Conservation (phyloP, 2,113 vertebrate species). For the Rynchops niger region DNA sequence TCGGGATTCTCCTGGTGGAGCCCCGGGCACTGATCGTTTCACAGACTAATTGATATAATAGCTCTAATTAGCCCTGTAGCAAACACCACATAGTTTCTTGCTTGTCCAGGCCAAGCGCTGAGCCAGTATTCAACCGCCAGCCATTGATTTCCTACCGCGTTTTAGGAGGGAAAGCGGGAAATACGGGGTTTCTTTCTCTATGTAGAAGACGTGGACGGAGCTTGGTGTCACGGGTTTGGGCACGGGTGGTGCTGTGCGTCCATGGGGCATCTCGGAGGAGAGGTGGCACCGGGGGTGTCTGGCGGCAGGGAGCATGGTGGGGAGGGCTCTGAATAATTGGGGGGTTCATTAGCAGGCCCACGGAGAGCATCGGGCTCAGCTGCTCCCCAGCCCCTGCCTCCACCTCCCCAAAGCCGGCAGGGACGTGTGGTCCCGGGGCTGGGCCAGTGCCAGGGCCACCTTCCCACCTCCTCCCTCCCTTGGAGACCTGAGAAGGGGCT, state of each 20-base stretch:
- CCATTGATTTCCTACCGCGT: background rate
- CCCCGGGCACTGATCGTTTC: background rate
- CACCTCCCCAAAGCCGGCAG: accelerated
- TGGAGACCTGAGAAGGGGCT: background rate
- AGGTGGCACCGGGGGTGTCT: too few relatives aligned
- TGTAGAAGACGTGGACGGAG: accelerated
- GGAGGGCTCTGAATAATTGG: background rate
- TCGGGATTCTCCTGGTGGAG: background rate
- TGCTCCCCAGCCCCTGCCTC: background rate
- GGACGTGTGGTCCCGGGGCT: background rate
- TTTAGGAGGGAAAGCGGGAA: background rate
- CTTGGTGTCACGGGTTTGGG: background rate
- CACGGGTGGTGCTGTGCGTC: accelerated
- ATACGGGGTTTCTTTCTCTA: accelerated
- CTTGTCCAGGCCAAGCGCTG: background rate
- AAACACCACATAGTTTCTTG: background rate
- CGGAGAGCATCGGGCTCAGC: background rate
- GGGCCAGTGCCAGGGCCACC: background rate
- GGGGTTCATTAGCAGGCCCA: background rate
- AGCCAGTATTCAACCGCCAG: background rate
- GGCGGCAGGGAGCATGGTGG: accelerated
- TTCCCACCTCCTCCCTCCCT: background rate
- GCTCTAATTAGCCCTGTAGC: background rate
- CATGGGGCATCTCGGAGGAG: accelerated
- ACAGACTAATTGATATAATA: background rate